These are phyloP conservation scores for Mesorhabditis belari DNA, from an alignment of 2,888 invertebrate species.

Conservation along the genomic window DNA sequence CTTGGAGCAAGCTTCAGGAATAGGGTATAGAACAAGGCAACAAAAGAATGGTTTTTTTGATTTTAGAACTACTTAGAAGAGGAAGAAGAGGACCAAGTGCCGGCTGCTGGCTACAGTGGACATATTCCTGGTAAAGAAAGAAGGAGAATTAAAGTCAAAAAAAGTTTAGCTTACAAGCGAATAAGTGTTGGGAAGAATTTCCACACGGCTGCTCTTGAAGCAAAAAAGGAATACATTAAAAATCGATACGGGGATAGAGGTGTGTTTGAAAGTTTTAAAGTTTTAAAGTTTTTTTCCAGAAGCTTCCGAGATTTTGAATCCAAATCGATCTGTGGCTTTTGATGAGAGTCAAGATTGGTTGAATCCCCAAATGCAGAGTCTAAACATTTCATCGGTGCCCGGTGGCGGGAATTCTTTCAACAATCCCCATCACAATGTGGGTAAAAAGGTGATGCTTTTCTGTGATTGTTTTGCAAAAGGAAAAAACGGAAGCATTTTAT, in stretches of 20 bases:
- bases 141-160: neutral
- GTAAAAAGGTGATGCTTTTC: too few relatives aligned
- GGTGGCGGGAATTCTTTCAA: neutral
- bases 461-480: too few relatives aligned
- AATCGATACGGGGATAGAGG: constrained; percentile 7
- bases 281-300: too few relatives aligned
- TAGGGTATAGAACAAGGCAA: too few relatives aligned
- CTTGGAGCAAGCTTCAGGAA: neutral
- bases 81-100: constrained; percentile 23
- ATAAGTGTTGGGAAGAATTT: constrained; percentile 34
- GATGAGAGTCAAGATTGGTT: neutral
- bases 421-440: neutral
- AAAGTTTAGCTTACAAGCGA: constrained; percentile 19
- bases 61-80: constrained; percentile 7
- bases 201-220: constrained; percentile 30
- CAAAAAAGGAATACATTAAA: constrained; percentile 34
- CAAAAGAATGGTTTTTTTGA: neutral
- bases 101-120: constrained; percentile 35
- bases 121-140: constrained; percentile 26
- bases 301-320: too few relatives aligned
- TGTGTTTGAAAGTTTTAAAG: neutral
- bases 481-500: too few relatives aligned
- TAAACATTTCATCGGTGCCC: neutral
- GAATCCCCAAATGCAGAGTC: neutral
- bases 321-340: too few relatives aligned